Conservation (phyloP, 2,888 invertebrate species). For the Leptopterna dolabrata region DNA sequence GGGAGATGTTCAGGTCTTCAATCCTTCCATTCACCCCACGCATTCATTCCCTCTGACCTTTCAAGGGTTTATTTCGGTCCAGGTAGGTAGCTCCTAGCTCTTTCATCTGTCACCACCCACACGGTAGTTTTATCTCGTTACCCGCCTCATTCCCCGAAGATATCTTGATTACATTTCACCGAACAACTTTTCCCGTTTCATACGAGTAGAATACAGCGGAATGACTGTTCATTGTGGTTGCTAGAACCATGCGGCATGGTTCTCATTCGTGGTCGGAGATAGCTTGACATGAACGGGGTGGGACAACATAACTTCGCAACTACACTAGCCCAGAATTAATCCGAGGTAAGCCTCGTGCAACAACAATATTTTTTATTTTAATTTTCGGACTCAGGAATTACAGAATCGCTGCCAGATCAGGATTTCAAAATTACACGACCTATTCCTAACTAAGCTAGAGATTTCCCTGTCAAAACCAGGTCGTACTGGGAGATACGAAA, state of each 20-base stretch:
- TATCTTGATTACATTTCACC: background rate
- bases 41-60: background rate
- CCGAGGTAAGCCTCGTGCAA: too few species aligned
- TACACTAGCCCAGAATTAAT: too few species aligned
- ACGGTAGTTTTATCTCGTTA: background rate
- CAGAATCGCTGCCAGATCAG: too few species aligned
- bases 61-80: background rate
- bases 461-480: too few species aligned
- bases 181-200: background rate
- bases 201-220: too few species aligned
- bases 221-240: background rate
- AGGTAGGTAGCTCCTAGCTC: background rate
- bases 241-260: background rate
- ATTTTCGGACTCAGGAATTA: too few species aligned
- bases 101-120: constrained; percentile 7
- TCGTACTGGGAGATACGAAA: too few species aligned
- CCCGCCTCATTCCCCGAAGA: background rate
- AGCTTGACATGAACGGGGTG: too few species aligned
- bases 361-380: too few species aligned
- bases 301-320: background rate
- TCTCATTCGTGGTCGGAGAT: too few species aligned
- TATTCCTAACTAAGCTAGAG: too few species aligned
- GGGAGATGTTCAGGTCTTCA: background rate
- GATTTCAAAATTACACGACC: too few species aligned
- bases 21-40: background rate